Conservation (phyloP, 2,888 invertebrate species). For the Mythimna ferrago region DNA sequence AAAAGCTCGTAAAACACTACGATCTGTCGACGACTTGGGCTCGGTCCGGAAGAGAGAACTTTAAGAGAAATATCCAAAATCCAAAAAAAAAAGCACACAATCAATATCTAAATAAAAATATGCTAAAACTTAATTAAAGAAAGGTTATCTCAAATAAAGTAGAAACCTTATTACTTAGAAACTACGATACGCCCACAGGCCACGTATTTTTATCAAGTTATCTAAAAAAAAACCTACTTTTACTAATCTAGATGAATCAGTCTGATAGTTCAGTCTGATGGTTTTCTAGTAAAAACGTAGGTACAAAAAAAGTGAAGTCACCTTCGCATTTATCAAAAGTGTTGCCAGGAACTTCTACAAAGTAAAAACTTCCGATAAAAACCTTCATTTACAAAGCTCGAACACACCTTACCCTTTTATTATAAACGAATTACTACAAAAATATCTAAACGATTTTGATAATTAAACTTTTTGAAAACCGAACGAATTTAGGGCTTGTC, state of each 20-base stretch:
- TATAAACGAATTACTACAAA: conserved; percentile 30
- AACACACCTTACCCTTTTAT: conserved; percentile 32
- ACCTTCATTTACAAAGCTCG: conserved; percentile 5
- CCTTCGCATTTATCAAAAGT: not conserved
- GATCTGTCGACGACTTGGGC: too few species aligned
- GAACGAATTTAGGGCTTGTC: conserved; percentile 82
- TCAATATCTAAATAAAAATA: too few species aligned
- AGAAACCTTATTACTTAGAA: too few species aligned
- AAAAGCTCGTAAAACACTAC: too few species aligned
- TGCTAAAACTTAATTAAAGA: too few species aligned
- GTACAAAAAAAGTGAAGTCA: not conserved
- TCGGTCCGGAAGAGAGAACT: too few species aligned
- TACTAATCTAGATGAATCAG: not conserved
- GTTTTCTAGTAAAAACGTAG: not conserved
- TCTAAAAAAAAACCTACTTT: not conserved
- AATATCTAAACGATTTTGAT: conserved; percentile 71
- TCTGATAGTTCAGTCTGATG: not conserved
- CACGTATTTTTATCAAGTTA: not conserved
- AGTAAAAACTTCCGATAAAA: not conserved
- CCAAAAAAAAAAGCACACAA: too few species aligned
- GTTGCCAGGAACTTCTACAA: not conserved
- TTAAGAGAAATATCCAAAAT: too few species aligned
- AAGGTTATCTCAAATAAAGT: too few species aligned
- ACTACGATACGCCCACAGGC: too few species aligned
- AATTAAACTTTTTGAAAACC: conserved; percentile 72